These are phyloP conservation scores for Esox lucius DNA, from an alignment of 2,797 vertebrate species.

Conservation along the genomic window DNA sequence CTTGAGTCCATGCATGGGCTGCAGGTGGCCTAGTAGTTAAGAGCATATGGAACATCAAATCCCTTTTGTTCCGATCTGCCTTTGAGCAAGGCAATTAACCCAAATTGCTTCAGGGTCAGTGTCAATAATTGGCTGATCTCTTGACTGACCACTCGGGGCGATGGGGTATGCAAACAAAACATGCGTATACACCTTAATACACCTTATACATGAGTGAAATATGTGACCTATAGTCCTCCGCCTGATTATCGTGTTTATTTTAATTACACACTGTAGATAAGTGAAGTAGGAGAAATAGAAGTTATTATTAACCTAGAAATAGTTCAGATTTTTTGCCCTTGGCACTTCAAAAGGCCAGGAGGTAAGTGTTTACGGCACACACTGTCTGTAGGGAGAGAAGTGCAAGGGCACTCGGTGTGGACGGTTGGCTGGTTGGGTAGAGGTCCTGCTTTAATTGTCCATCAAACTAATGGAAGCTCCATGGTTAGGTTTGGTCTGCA, in stretches of 20 bases:
- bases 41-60: neutral
- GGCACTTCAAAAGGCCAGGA: conserved; percentile 16
- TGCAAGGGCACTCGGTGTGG: conserved; percentile 1
- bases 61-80: neutral
- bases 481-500: neutral
- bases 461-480: neutral
- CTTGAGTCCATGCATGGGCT: too few species aligned
- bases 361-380: conserved; percentile 11
- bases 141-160: too few species aligned
- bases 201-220: too few species aligned
- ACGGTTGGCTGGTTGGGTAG: neutral
- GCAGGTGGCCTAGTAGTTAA: too few species aligned
- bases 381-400: conserved; percentile 7
- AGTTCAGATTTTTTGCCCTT: neutral
- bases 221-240: too few species aligned
- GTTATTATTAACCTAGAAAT: neutral
- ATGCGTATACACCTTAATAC: too few species aligned
- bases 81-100: too few species aligned
- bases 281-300: neutral
- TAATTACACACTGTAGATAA: too few species aligned
- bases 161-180: too few species aligned
- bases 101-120: too few species aligned
- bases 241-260: too few species aligned
- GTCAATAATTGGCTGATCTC: too few species aligned
- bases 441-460: conserved; percentile 20